phyloP scores from a whole-genome alignment of 2,797 vertebrate species.

The Oryzias dopingdopingensis region DNA sequence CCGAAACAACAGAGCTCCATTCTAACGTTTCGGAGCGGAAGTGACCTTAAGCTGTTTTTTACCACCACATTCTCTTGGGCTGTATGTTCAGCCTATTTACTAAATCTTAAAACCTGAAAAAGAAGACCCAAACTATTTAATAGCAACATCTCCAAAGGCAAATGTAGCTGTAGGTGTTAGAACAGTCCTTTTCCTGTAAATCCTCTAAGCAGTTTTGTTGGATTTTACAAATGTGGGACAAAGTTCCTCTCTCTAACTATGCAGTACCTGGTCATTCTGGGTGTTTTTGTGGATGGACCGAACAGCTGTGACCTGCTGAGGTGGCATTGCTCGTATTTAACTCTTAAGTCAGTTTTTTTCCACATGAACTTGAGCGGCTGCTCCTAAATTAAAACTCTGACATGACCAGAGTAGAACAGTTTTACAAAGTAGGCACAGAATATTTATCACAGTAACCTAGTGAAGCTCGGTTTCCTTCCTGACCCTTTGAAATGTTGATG shows the following conservation, averaged over 20 bases:
- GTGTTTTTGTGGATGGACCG: slow-evolving; percentile 46
- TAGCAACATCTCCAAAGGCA: slow-evolving; percentile 36
- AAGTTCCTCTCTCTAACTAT: slow-evolving; percentile 63
- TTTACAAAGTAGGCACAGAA: slow-evolving; percentile 48
- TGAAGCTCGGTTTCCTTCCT: slow-evolving; percentile 33
- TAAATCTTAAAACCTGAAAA: slow-evolving; percentile 26
- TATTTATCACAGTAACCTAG: slow-evolving; percentile 46
- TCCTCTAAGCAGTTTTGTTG: slow-evolving; percentile 38
- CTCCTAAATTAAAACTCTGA: slow-evolving; percentile 3
- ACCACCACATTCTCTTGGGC: slow-evolving; percentile 25
- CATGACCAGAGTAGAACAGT: slow-evolving; percentile 18
- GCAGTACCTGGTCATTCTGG: slow-evolving; percentile 59
- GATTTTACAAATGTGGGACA: slow-evolving; percentile 26
- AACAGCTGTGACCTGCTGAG: slow-evolving; percentile 33
- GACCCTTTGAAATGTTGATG: slow-evolving; percentile 55
- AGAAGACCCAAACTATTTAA: slow-evolving; percentile 58
- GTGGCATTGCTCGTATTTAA: not conserved
- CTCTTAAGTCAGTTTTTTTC: slow-evolving; percentile 12
- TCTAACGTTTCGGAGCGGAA: slow-evolving; percentile 50
- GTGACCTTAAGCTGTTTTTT: slow-evolving; percentile 65
- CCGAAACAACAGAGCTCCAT: slow-evolving; percentile 26
- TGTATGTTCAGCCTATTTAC: slow-evolving; percentile 41
- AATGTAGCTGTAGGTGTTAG: slow-evolving; percentile 23
- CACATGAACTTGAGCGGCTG: slow-evolving; percentile 11
- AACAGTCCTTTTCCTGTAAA: slow-evolving; percentile 32